phyloP scores from a whole-genome alignment of 1,140 invertebrate species.

The Hyposmocoma kahamanoa region DNA sequence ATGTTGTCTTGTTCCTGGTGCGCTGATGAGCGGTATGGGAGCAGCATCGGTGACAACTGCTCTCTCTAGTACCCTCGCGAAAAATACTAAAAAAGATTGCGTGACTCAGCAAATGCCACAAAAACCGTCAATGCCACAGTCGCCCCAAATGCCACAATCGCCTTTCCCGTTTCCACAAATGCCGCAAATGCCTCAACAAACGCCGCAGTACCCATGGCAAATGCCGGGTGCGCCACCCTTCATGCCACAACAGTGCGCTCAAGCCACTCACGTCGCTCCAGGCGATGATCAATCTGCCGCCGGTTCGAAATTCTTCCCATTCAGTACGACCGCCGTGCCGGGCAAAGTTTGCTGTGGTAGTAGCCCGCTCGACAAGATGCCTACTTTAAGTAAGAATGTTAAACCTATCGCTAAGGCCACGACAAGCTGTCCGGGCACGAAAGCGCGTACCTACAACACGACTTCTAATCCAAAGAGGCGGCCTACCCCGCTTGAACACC shows the following conservation, averaged over 20 bases:
- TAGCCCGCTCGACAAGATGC: neutral
- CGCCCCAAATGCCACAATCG: neutral
- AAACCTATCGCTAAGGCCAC: too few relatives aligned
- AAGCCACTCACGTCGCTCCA: constrained; percentile 12
- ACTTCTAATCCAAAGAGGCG: too few relatives aligned
- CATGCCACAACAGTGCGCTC: neutral
- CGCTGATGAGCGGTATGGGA: constrained; percentile 7
- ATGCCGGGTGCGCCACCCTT: constrained; percentile 2
- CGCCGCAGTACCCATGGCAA: neutral
- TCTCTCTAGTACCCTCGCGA: neutral
- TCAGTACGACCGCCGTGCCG: constrained; percentile 2
- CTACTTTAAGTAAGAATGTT: too few relatives aligned
- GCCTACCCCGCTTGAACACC: neutral
- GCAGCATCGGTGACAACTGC: neutral
- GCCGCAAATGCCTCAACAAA: constrained; percentile 25
- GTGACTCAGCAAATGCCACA: constrained; percentile 10
- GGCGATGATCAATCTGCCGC: neutral
- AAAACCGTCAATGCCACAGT: constrained; percentile 46
- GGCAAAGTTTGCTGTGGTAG: neutral
- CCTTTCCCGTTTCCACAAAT: neutral
- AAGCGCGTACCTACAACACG: too few relatives aligned
- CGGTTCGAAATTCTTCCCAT: constrained; percentile 21
- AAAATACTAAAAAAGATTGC: neutral
- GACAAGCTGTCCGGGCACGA: too few relatives aligned
- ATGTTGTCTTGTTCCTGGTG: constrained; percentile 14